Evolutionary conservation across 1,140 invertebrate genomes (phyloP), one percentile per base, ranked within the genome.

Genomic region (Ceratina japonica): DNA sequence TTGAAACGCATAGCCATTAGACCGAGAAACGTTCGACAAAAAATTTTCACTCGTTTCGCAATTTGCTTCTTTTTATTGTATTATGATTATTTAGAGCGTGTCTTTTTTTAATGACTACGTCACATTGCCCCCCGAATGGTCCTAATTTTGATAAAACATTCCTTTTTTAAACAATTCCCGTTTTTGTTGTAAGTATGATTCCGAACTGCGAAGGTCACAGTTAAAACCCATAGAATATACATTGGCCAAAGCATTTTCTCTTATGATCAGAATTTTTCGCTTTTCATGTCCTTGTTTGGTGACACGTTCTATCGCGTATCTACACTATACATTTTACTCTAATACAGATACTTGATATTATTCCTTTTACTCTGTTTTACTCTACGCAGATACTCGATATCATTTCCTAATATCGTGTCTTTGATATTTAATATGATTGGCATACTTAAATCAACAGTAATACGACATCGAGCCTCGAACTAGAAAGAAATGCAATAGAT

Each of bases 401-500:
- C 51, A 52, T 56, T 64, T 56, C 71, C 20, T 31, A 61, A 75
- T 69, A 77, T 54, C 66, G 20, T 71, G 70, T 71, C 49, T 22
- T 72, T 54, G 75, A 72, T 18, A 78, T 64, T 27, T 37, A 72
- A 78, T 78, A 78, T 63, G 75, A 63, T 54, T 31, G 49, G 13
- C 15, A 64, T 22, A 72, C 31, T 72, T 44, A 51, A 63, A 71
- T 77, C 58, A 61, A 22, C 22, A 2, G 18, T 49, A 31, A 49
- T 10, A 71, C 27, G 69, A 75, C 4, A 75, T 68, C 63, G 63
- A 68, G 52, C 37, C 13, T 58, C 13, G 13, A 22, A 0, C 0
- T 49, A 18, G 71, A 78, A 77, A 77, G 27, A 62, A 78, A 78
- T 72, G 75, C 59, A 78, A 78, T 27, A 8, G 51, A 72, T 72